A percentile compares a stretch with the other conserved stretches of the same genome.
Evolutionary conservation across 92 coral and sea anemone genomes (phyloP).

Genomic region (Siderastrea siderea): DNA sequence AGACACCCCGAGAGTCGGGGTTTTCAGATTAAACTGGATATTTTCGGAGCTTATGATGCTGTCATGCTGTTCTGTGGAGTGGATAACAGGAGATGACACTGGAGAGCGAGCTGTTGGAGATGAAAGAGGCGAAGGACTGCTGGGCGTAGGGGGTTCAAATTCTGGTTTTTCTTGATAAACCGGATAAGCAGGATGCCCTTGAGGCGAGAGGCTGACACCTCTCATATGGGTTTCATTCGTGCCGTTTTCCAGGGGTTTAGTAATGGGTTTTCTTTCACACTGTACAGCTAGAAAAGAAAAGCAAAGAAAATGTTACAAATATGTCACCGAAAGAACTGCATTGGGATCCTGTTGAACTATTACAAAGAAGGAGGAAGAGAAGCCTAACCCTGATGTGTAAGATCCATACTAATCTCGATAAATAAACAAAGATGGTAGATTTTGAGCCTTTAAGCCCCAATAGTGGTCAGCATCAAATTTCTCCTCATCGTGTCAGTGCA

Average conservation of each 20-base stretch:
- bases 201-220: not conserved
- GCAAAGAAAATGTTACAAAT: not conserved
- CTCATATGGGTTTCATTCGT: conserved; percentile 6
- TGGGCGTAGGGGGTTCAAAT: conserved; percentile 13
- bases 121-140: not conserved
- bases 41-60: conserved; percentile 73
- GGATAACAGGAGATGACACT: conserved; percentile 12
- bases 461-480: no score
- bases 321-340: not conserved
- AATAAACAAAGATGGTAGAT: no score
- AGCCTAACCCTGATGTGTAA: no score
- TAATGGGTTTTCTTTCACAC: conserved; percentile 89
- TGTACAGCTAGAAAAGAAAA: conserved; percentile 82
- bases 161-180: conserved; percentile 34
- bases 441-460: no score
- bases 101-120: conserved; percentile 11
- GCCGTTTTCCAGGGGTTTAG: not conserved
- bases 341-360: no score
- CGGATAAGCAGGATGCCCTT: conserved; percentile 18
- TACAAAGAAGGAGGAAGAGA: no score
- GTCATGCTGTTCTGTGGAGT: not conserved
- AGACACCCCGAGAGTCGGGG: conserved; percentile 79
- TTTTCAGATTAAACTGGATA: conserved; percentile 75
- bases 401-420: no score
- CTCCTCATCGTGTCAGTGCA: no score